These are phyloP conservation scores for Struthio camelus DNA, from an alignment of 2,113 vertebrate species.

Conservation along the genomic window DNA sequence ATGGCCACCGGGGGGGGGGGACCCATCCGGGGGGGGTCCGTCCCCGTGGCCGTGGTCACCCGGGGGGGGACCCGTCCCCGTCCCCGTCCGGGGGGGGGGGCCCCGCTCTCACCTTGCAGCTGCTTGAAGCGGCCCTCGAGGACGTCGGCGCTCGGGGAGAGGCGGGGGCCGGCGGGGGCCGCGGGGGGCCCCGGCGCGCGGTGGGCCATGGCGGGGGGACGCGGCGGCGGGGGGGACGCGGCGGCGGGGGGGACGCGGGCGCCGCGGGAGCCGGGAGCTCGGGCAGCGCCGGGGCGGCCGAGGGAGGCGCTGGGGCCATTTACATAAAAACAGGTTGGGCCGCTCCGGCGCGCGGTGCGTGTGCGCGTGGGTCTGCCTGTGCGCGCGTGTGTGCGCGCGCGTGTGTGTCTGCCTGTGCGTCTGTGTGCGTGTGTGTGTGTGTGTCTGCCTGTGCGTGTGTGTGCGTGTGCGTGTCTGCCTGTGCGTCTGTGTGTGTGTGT, in stretches of 20 bases:
- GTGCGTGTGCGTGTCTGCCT: too few species aligned
- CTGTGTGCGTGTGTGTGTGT: too few species aligned
- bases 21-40: too few species aligned
- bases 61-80: not conserved
- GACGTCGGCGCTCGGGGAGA: conserved; percentile 86
- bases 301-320: conserved; percentile 3
- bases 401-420: not conserved
- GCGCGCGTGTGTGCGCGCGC: not conserved
- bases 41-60: too few species aligned
- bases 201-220: too few species aligned
- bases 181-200: conserved; percentile 45
- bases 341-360: not conserved
- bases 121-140: conserved; percentile 93
- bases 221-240: too few species aligned
- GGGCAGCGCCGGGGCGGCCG: not conserved
- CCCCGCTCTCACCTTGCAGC: conserved; percentile 86
- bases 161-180: conserved; percentile 87
- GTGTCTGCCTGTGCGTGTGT: too few species aligned
- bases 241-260: not conserved
- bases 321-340: conserved; percentile 72
- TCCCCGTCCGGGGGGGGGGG: too few species aligned
- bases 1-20: too few species aligned
- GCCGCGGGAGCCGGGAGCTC: not conserved
- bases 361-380: not conserved
- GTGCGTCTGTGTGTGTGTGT: too few species aligned